phyloP scores from a whole-genome alignment of 1,140 invertebrate genomes.

The Drosophila willistoni region DNA sequence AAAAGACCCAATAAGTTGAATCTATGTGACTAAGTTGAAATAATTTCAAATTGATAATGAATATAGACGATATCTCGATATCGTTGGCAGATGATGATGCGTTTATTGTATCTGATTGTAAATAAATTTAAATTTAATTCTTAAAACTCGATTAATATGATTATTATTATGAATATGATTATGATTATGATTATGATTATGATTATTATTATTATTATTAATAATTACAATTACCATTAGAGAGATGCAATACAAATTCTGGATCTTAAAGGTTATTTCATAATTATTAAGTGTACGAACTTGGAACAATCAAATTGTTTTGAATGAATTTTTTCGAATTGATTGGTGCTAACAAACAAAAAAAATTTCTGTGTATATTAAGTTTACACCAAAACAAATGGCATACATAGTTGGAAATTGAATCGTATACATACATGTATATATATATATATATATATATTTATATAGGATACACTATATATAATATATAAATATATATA shows the following conservation, averaged over 20 bases:
- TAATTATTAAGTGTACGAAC: slow-evolving; percentile 40
- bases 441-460: slow-evolving; percentile 38
- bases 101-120: slow-evolving; percentile 79
- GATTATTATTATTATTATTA: background rate
- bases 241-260: background rate
- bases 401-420: slow-evolving; percentile 36
- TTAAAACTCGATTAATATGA: slow-evolving; percentile 61
- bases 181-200: slow-evolving; percentile 33
- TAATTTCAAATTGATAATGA: slow-evolving; percentile 40
- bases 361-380: slow-evolving; percentile 65
- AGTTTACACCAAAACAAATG: slow-evolving; percentile 56
- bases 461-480: slow-evolving; percentile 20
- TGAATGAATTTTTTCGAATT: slow-evolving; percentile 78
- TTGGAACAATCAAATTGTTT: slow-evolving; percentile 80
- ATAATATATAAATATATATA: slow-evolving; percentile 32
- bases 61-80: slow-evolving; percentile 33
- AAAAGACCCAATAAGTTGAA: slow-evolving; percentile 69
- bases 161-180: slow-evolving; percentile 16
- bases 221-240: too few relatives aligned
- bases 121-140: slow-evolving; percentile 77
- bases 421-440: slow-evolving; percentile 28
- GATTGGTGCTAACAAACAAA: slow-evolving; percentile 71
- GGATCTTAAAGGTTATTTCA: slow-evolving; percentile 41
- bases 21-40: slow-evolving; percentile 44
- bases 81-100: slow-evolving; percentile 33